phyloP scores from a whole-genome alignment of 2,797 vertebrate species.

The Brachyrhaphis roseni region DNA sequence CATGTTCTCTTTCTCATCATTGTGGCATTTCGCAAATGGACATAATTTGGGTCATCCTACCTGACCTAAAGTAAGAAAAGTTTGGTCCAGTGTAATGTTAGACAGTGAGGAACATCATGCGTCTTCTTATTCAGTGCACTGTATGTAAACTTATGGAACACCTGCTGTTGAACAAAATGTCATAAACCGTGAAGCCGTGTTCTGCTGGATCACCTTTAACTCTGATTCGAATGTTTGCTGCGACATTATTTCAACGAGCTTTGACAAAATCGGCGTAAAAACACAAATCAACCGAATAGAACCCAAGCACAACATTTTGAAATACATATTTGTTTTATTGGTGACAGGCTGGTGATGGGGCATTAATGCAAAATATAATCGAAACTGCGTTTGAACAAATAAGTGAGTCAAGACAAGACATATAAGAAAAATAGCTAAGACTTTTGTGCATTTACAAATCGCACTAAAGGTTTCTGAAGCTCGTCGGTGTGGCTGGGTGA shows the following conservation, averaged over 20 bases:
- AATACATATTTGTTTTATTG: conserved; percentile 80
- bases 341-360: conserved; percentile 77
- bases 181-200: not conserved
- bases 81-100: not conserved
- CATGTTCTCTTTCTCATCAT: too few relatives aligned
- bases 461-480: not conserved
- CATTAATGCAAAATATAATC: conserved; percentile 67
- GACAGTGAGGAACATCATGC: not conserved
- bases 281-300: not conserved
- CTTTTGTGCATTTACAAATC: conserved; percentile 22
- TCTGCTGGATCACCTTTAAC: not conserved
- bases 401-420: conserved; percentile 35
- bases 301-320: conserved; percentile 48
- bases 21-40: not conserved
- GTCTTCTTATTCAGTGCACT: not conserved
- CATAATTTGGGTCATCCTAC: not conserved
- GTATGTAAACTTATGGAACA: not conserved
- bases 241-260: not conserved
- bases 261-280: not conserved
- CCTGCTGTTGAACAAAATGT: not conserved
- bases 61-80: not conserved
- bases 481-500: conserved; percentile 31
- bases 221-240: not conserved
- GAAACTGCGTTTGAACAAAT: conserved; percentile 56
- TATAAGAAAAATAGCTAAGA: conserved; percentile 18